Base-by-base conservation (phyloP, 2,113 vertebrate species). In the Lonchura striata region DNA sequence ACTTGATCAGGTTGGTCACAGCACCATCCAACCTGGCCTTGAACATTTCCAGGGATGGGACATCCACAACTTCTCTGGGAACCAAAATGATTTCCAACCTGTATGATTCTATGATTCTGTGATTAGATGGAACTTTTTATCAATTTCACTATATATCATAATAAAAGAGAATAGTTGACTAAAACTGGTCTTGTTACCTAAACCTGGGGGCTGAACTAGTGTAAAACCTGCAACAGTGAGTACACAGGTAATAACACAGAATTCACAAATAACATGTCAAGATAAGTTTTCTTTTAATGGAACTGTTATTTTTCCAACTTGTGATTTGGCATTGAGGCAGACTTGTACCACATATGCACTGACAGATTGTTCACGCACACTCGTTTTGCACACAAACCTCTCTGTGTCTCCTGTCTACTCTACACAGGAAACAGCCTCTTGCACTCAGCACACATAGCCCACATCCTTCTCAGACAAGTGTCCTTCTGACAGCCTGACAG, bases 311-410 rank as follows among this genome's bases (percentile, higher is more conserved):
- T 65, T 83, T 52, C 30, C 61, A 35, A 42, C 66, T 35, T 82
- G 5, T 69, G 57, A 6, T 5, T 39, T 77, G 54, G 1, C 84
- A 60, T 7, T 52, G 50, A 66, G 39, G n/a, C 27, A 50, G 31
- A 30, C 37, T 11, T 61, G 41, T 23, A 52, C 10, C 13, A 54
- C 27, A 49, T 24, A 25, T 0, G 3, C 27, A 30, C 22, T 47
- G 31, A 23, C 0, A 1, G 31, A 42, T n/a, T 4, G 1, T 21
- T 60, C 25, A 28, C 0, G 1, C 27, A 37, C 5, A 17, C 5
- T 60, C 4, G 1, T 71, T 60, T 49, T 49, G 22, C 37, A 25
- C 25, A 54, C 21, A 61, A 31, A 56, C 11, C 3, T 66, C 23
- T 71, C 53, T 47, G 15, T 30, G 31, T 47, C 13, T 75, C 18